Conservation (phyloP, 2,888 invertebrate species). For the Eugnorisma glareosa region DNA sequence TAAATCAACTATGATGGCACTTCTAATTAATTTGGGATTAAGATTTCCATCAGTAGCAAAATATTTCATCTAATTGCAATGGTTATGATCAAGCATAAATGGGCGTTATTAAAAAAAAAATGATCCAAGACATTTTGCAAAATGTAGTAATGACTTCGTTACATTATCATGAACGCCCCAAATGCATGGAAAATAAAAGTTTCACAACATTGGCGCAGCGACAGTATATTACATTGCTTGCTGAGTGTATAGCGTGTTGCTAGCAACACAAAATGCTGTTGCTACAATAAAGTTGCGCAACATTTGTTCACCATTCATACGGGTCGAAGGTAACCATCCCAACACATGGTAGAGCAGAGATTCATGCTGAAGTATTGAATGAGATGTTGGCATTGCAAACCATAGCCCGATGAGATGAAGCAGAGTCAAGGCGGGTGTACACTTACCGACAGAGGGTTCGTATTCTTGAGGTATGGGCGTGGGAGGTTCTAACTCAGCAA, state of each 20-base stretch:
- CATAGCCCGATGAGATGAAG: constrained; percentile 53
- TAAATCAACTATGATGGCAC: constrained; percentile 1
- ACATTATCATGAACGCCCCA: background rate
- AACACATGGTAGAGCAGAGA: constrained; percentile 40
- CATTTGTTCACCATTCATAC: constrained; percentile 5
- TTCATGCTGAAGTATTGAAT: constrained; percentile 45
- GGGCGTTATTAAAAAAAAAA: background rate
- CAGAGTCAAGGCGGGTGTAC: constrained; percentile 1
- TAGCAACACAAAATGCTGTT: constrained; percentile 3
- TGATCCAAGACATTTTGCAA: constrained; percentile 1
- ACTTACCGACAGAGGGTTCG: constrained; percentile 87
- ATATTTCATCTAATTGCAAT: constrained; percentile 11
- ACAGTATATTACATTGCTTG: background rate
- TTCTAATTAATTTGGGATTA: background rate
- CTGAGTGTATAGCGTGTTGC: background rate
- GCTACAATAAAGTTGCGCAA: background rate
- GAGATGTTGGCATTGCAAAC: constrained; percentile 41
- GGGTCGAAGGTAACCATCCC: constrained; percentile 45
- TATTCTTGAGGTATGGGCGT: constrained; percentile 89
- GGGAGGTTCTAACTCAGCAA: constrained; percentile 84
- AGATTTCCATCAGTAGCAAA: constrained; percentile 12
- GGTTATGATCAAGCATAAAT: constrained; percentile 32
- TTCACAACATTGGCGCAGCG: background rate
- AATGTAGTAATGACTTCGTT: constrained; percentile 6
- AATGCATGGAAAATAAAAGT: background rate